Percentiles rank a stretch among this genome's conserved stretches.
Conservation (phyloP, 92 coral and sea anemone species). For the Actinostola sp. region DNA sequence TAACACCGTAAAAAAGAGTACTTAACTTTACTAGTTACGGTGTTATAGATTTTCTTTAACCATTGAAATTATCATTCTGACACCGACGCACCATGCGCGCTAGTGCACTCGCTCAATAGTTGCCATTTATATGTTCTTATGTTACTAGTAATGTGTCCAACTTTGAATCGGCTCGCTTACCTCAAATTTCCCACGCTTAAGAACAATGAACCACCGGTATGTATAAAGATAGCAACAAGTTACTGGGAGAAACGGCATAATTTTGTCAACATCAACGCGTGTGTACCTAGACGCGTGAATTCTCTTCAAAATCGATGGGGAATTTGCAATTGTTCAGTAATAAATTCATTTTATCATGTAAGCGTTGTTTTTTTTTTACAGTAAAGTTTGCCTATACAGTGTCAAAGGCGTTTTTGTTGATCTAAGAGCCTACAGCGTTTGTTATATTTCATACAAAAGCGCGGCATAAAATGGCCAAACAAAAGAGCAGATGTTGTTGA, state of each 20-base stretch:
- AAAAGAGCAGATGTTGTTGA: constrained; percentile 3
- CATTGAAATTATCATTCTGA: no score
- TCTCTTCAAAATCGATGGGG: no score
- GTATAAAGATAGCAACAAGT: neutral
- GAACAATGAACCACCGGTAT: neutral
- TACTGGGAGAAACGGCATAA: neutral
- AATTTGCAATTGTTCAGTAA: no score
- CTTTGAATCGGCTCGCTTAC: neutral
- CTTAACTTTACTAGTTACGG: no score
- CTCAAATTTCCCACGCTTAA: neutral
- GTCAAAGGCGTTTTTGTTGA: neutral
- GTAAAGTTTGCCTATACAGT: neutral
- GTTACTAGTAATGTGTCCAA: neutral
- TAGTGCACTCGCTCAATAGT: neutral
- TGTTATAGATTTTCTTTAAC: no score
- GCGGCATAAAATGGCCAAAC: constrained; percentile 1
- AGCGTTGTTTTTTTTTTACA: no score
- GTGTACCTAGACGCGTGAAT: neutral
- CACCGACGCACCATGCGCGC: neutral
- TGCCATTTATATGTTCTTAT: neutral
- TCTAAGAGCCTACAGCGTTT: neutral
- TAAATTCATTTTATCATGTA: no score
- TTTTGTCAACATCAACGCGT: neutral
- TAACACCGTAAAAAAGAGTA: no score
- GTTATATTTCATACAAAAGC: neutral